Evolutionary conservation across 2,113 vertebrate genomes (phyloP).

Genomic region (Vulpes lagopus): DNA sequence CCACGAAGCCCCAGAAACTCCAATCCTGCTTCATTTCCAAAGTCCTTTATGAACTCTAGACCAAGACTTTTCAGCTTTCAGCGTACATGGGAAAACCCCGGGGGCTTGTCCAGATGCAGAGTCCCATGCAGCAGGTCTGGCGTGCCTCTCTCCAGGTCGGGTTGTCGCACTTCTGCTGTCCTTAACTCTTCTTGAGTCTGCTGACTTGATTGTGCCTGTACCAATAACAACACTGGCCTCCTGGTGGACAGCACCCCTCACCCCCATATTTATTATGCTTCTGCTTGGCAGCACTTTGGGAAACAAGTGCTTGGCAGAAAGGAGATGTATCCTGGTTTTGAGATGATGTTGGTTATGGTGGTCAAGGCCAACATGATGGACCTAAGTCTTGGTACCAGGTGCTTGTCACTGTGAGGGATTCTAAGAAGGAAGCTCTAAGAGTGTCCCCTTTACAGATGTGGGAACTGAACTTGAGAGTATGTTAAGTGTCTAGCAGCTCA

Average conservation of each 20-base stretch:
- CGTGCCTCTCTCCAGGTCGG: fast-evolving
- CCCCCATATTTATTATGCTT: fast-evolving
- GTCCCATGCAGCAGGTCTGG: not conserved
- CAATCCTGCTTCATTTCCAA: not conserved
- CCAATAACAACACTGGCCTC: fast-evolving
- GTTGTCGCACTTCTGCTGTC: not conserved
- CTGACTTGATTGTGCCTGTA: fast-evolving
- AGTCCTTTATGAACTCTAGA: not conserved
- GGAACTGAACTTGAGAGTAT: not conserved
- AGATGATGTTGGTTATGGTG: fast-evolving
- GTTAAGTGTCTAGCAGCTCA: not conserved
- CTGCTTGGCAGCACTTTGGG: too few species aligned
- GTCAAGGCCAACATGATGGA: fast-evolving
- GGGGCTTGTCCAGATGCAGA: not conserved
- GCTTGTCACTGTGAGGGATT: fast-evolving
- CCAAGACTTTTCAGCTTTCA: too few species aligned
- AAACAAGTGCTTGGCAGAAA: not conserved
- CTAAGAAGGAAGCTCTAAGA: too few species aligned
- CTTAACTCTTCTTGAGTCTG: not conserved
- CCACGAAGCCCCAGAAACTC: fast-evolving
- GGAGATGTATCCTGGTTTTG: fast-evolving
- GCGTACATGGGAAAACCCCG: fast-evolving
- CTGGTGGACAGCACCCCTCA: fast-evolving
- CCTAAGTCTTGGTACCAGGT: not conserved
- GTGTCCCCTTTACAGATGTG: too few species aligned